Evolutionary conservation across 2,113 vertebrate species (phyloP).

Genomic region (Siniperca knerii): DNA sequence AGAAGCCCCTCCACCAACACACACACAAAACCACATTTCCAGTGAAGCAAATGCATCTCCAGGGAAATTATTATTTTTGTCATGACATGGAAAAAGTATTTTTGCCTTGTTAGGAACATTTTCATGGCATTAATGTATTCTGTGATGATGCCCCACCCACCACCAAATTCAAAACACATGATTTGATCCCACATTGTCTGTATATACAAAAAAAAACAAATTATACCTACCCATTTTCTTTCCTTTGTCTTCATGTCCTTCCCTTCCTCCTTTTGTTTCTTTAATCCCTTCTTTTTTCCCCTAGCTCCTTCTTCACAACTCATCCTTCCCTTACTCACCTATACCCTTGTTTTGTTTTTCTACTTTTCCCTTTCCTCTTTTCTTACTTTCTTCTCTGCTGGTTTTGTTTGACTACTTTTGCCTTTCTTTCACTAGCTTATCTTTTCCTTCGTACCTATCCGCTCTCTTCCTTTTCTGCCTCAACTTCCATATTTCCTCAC

Average conservation of each 20-base stretch:
- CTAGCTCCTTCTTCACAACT: neutral
- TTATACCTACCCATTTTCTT: neutral
- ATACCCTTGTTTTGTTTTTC: neutral
- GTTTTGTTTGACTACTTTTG: no score
- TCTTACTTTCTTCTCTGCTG: neutral
- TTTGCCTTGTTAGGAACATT: conserved; percentile 2
- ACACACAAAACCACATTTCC: neutral
- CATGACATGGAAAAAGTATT: neutral
- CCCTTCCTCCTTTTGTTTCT: neutral
- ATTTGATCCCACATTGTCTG: conserved; percentile 7
- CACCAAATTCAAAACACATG: fast-evolving
- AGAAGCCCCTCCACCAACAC: neutral
- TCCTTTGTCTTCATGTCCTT: no score
- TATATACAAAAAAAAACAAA: neutral
- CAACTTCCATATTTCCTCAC: no score
- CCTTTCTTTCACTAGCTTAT: neutral
- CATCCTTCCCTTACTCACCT: no score
- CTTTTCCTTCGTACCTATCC: neutral
- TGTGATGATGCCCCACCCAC: conserved; percentile 31
- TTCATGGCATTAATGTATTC: neutral
- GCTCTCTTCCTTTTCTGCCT: neutral
- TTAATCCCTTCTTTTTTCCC: neutral
- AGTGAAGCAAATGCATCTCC: neutral
- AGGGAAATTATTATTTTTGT: neutral
- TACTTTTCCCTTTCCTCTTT: neutral